Evolutionary conservation across 2,888 invertebrate genomes (phyloP).

Genomic region (Hecatera dysodea): DNA sequence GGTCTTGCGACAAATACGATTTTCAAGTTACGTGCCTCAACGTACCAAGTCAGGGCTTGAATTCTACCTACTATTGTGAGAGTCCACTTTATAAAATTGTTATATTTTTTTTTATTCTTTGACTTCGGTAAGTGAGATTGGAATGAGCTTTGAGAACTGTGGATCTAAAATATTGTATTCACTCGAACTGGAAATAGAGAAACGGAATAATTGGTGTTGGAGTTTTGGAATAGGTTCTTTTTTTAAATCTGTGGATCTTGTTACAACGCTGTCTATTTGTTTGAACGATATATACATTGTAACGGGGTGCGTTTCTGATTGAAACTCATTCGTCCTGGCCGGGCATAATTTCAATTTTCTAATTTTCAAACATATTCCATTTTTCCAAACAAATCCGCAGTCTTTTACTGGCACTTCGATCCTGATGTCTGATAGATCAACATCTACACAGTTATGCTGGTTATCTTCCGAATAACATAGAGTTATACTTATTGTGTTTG

Average conservation of each 20-base stretch:
- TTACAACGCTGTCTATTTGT: neutral
- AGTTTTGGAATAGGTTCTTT: neutral
- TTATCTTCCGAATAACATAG: too few species aligned
- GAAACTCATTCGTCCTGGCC: too few species aligned
- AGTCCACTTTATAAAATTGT: slow-evolving; percentile 69
- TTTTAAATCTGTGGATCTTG: neutral
- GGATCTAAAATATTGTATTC: slow-evolving; percentile 58
- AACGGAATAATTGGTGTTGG: slow-evolving; percentile 44
- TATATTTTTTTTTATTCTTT: slow-evolving; percentile 64
- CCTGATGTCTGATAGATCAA: too few species aligned
- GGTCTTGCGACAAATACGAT: slow-evolving; percentile 85
- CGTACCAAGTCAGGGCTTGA: slow-evolving; percentile 61
- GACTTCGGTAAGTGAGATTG: slow-evolving; percentile 64
- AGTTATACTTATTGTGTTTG: too few species aligned
- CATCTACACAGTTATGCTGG: too few species aligned
- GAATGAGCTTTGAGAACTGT: slow-evolving; percentile 48
- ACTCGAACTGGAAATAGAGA: slow-evolving; percentile 25
- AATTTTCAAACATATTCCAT: too few species aligned
- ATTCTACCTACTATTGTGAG: slow-evolving; percentile 54
- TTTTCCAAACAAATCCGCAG: too few species aligned
- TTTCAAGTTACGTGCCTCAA: slow-evolving; percentile 81
- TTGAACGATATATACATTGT: too few species aligned
- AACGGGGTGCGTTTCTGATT: too few species aligned
- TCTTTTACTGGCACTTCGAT: too few species aligned
- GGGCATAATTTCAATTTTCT: too few species aligned